Evolutionary conservation across 37 sponge, comb jelly and placozoan species (phyloP), one percentile per base, ranked within the genome.

Genomic region (Cliona cf. orientalis): DNA sequence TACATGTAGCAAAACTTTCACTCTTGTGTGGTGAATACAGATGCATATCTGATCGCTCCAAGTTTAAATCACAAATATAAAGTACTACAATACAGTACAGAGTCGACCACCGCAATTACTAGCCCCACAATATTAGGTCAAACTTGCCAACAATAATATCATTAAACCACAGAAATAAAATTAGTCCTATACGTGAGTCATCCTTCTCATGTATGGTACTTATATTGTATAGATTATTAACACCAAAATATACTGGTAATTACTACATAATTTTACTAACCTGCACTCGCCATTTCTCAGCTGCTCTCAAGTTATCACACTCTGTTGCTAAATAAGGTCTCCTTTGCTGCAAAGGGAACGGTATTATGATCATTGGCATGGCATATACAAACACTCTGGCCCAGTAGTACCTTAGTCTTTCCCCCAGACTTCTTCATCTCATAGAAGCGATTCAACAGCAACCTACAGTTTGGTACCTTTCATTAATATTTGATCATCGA

Each of bases 291-390:
- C 94, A 98, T 75, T 86, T 93, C 59, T 98, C 99, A 25, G 96
- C 94, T 44, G 79, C 80, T 35, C 63, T 74, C 5, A 96, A 34
- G 56, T 86, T 72, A 65, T 88, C 75, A 77, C 99, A 98, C 37
- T 98, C 94, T 0, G 94, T 71, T 31, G 99, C 96, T 40, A 98
- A 75, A 57, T 76, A 93, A 17, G 99, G 99, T 59, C 99, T 58
- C 35, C 71, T 73, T 36, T 74, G 86, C 89, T 82, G 69, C 28
- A 86, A 40, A 25, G 39, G 19, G 7, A 32, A 57, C 23, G 44
- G 46, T 61, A 61, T 61, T 25, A n/a, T 25, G 63, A 25, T 25
- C 63, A 49, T 14, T 49, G 14, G 9, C 53, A 61, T n/a, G 63
- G 25, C 31, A 11, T 11, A 17, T 17, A 72, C 5, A 46, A 49